phyloP scores from a whole-genome alignment of 1,140 invertebrate genomes.

The Gerris buenoi region DNA sequence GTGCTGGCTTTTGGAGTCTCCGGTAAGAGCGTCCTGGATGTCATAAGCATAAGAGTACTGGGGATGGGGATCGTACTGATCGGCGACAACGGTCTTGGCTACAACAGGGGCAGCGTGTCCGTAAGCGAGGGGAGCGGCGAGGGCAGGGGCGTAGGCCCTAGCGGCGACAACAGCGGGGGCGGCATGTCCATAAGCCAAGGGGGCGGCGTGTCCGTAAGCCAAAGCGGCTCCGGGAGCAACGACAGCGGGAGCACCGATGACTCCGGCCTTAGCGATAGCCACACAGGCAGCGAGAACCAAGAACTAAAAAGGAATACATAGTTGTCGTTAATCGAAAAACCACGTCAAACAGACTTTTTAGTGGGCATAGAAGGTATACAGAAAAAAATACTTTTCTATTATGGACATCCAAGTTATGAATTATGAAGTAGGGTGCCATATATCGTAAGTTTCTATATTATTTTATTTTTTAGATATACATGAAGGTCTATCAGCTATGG shows the following conservation, averaged over 20 bases:
- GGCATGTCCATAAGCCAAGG: slow-evolving; percentile 14
- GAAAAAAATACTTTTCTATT: too few species aligned
- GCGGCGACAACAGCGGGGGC: slow-evolving; percentile 16
- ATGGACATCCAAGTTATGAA: too few species aligned
- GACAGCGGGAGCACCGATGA: slow-evolving; percentile 20
- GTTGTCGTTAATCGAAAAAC: too few species aligned
- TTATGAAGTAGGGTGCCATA: too few species aligned
- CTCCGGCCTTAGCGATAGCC: slow-evolving; percentile 24
- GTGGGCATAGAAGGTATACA: too few species aligned
- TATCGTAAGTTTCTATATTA: too few species aligned
- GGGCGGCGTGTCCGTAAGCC: slow-evolving; percentile 12
- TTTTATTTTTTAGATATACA: too few species aligned
- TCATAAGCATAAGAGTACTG: slow-evolving; percentile 24
- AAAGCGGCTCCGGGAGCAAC: slow-evolving; percentile 19
- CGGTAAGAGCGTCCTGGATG: slow-evolving; percentile 25
- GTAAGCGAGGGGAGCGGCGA: slow-evolving; percentile 23
- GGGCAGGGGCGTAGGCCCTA: slow-evolving; percentile 18
- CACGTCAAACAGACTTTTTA: too few species aligned
- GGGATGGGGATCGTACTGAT: slow-evolving; percentile 36
- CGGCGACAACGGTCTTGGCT: slow-evolving; percentile 16
- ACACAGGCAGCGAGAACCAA: slow-evolving; percentile 24
- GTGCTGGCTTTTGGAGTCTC: slow-evolving; percentile 26
- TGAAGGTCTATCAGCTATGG: too few species aligned
- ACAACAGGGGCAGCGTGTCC: slow-evolving; percentile 24
- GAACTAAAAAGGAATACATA: too few species aligned